Base-by-base conservation (phyloP, 2,113 vertebrate genomes). In the Gymnogyps californianus region DNA sequence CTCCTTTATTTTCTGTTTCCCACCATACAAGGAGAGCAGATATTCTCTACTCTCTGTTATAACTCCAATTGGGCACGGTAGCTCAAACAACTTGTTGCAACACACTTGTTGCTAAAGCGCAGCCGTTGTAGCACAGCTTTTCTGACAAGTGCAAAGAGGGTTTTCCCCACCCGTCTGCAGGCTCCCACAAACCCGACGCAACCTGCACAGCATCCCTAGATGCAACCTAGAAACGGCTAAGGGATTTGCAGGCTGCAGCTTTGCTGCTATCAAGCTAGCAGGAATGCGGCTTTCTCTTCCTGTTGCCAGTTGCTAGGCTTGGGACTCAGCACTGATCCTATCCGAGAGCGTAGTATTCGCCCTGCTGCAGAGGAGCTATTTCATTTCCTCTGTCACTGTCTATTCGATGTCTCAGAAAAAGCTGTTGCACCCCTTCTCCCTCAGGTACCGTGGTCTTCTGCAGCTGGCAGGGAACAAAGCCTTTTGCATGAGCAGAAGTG, bases 311-410 rank as follows among this genome's bases (percentile, higher is more conserved):
- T 75, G 38, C 77, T 54, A 8, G 36, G 52, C 71, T 89, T 78
- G 57, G 70, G 69, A 61, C 54, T 40, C 16, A 1, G 34, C 0
- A 0, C 24, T 0, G 1, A 42, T 67, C 44, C 87, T 28, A 6
- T 51, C 52, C 1, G 4, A 67, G 58, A 57, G 24, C 2, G 2
- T 0, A 34, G 65, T 10, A 2, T 38, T 71, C 3, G 2, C 24
- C 64, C 25, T 52, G 40, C 64, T 72, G 62, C 22, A 49, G 12
- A 65, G 64, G 29, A 55, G 59, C 40, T 75, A 3, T 42, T 74
- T 83, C 34, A 3, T 42, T 74, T 83, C 34, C 29, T 77, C 55
- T 9, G 8, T 49, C 61, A 24, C 44, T 49, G 28, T 40, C 2
- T 2, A 20, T 47, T 67, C 1, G 1, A 13, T 21, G 36, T n/a